Evolutionary conservation across 2,113 vertebrate genomes (phyloP).

Genomic region (Hippocampus comes): DNA sequence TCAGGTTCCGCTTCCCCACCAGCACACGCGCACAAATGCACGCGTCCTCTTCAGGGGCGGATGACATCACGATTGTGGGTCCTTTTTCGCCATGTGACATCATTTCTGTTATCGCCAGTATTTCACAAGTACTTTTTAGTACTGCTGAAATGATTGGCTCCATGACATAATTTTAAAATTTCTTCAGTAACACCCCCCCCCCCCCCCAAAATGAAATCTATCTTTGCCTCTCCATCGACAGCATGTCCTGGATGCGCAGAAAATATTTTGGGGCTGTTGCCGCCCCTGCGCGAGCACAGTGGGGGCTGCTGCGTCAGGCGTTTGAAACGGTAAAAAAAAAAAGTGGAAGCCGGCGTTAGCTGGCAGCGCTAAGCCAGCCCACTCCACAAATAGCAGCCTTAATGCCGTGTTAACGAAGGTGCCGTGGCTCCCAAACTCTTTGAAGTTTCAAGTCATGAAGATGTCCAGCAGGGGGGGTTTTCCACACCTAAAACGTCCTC

Average conservation of each 20-base stretch:
- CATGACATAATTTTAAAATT: too few relatives aligned
- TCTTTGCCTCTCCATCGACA: not conserved
- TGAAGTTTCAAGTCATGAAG: not conserved
- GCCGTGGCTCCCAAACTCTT: constrained; percentile 4
- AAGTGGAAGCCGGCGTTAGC: constrained; percentile 20
- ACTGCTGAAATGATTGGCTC: not conserved
- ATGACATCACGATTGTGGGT: not conserved
- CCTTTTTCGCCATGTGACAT: not conserved
- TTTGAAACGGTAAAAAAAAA: constrained; percentile 25
- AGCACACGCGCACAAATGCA: not conserved
- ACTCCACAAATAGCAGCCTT: constrained; percentile 54
- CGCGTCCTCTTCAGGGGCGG: not conserved
- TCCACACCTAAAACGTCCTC: not conserved
- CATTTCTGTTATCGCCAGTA: not conserved
- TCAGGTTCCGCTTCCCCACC: not conserved
- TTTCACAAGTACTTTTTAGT: not conserved
- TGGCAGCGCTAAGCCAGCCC: constrained; percentile 38
- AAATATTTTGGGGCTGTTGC: constrained; percentile 8
- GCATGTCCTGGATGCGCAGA: not conserved
- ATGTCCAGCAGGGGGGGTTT: not conserved
- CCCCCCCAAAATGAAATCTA: too few relatives aligned
- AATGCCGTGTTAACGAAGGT: constrained; percentile 43
- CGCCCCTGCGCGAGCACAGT: constrained; percentile 33
- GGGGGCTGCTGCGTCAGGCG: constrained; percentile 55
- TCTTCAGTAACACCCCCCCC: too few relatives aligned